phyloP scores from a whole-genome alignment of 2,797 vertebrate genomes.

The Silurus lanzhouensis region DNA sequence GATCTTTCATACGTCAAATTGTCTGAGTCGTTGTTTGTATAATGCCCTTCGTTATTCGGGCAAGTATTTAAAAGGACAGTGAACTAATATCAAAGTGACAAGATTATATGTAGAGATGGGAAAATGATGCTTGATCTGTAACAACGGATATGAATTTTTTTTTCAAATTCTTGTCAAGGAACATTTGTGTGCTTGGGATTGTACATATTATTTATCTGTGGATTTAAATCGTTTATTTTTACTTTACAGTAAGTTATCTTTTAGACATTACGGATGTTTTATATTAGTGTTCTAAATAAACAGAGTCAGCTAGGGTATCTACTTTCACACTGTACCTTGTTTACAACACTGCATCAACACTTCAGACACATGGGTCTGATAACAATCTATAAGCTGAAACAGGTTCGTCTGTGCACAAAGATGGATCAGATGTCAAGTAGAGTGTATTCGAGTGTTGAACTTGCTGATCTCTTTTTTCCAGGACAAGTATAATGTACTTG shows the following conservation, averaged over 20 bases:
- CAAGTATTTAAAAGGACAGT: neutral
- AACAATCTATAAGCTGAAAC: constrained; percentile 48
- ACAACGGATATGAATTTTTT: neutral
- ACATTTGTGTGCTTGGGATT: neutral
- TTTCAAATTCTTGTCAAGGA: neutral
- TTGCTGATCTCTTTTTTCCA: constrained; percentile 48
- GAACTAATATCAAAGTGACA: neutral
- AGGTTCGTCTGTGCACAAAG: constrained; percentile 42
- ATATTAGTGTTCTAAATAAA: constrained; percentile 19
- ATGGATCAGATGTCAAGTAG: constrained; percentile 50
- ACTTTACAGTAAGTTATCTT: neutral
- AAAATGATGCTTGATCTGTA: neutral
- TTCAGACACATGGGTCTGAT: constrained; percentile 51
- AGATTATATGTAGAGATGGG: neutral
- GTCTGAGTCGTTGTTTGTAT: neutral
- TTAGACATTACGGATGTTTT: neutral
- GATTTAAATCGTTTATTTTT: neutral
- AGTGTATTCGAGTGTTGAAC: constrained; percentile 53
- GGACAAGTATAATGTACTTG: constrained; percentile 48
- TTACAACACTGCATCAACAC: constrained; percentile 38
- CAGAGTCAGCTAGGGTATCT: constrained; percentile 10
- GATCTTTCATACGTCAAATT: neutral
- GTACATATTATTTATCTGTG: neutral
- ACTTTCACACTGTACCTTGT: constrained; percentile 5
- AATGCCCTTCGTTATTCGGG: neutral